These are phyloP conservation scores for Rhynchophorus ferrugineus DNA, from an alignment of 1,140 invertebrate genomes.

Conservation along the genomic window DNA sequence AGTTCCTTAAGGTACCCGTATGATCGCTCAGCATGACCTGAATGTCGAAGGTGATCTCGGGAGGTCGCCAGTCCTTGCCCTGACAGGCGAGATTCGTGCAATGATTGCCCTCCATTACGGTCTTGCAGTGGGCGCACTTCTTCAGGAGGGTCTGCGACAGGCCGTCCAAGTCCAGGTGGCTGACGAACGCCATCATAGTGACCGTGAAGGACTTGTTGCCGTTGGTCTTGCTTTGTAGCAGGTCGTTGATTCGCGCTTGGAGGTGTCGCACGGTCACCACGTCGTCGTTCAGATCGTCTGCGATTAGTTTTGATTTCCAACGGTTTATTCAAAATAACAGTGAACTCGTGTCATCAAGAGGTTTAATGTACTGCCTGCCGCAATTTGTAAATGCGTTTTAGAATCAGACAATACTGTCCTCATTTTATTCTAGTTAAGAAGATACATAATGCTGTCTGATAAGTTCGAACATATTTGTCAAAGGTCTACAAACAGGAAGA, in stretches of 20 bases:
- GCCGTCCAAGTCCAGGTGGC: slow-evolving; percentile 46
- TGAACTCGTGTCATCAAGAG: no score
- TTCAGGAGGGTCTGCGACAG: slow-evolving; percentile 21
- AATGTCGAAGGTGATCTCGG: slow-evolving; percentile 43
- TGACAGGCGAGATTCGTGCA: slow-evolving; percentile 37
- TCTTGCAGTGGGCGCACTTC: slow-evolving; percentile 32
- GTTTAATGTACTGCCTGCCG: no score
- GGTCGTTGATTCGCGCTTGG: slow-evolving; percentile 38
- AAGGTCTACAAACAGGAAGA: no score
- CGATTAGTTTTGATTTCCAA: background rate
- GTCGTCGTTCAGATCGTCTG: slow-evolving; percentile 34
- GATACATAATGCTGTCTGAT: no score
- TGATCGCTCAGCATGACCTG: slow-evolving; percentile 46
- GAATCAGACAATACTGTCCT: no score
- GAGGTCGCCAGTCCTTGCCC: slow-evolving; percentile 20
- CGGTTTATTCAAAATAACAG: background rate
- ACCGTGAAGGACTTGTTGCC: slow-evolving; percentile 43
- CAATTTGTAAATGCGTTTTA: no score
- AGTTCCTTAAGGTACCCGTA: slow-evolving; percentile 45
- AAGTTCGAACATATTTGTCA: background rate
- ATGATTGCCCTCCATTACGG: slow-evolving; percentile 15
- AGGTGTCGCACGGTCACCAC: slow-evolving; percentile 47
- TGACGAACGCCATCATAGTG: slow-evolving; percentile 43
- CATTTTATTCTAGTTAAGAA: no score
- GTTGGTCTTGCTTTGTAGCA: background rate